These are phyloP conservation scores for Melangyna quadrimaculata DNA, from an alignment of 2,888 invertebrate genomes.

Conservation along the genomic window DNA sequence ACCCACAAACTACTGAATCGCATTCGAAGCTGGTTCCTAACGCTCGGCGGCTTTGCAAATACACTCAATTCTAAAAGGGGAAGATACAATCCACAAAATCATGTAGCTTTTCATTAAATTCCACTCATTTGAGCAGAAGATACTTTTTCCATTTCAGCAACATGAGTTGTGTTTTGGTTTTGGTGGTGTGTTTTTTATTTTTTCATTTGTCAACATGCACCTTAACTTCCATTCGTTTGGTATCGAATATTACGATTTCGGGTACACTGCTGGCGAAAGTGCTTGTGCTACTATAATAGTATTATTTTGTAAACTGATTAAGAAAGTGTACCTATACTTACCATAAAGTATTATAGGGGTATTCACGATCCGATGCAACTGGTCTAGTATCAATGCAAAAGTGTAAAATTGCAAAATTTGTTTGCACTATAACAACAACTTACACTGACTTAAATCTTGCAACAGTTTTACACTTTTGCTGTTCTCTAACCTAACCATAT, in stretches of 20 bases:
- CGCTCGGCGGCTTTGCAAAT: conserved; percentile 52
- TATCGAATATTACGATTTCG: background rate
- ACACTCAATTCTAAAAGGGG: conserved; percentile 56
- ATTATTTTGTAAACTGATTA: background rate
- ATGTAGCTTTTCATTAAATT: conserved; percentile 46
- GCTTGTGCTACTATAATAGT: background rate
- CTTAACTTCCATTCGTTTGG: background rate
- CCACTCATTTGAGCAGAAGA: conserved; percentile 50
- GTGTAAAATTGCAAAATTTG: too few relatives aligned
- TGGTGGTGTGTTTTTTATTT: background rate
- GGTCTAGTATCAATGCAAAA: too few relatives aligned
- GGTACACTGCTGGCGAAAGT: background rate
- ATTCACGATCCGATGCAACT: too few relatives aligned
- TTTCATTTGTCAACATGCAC: conserved; percentile 4
- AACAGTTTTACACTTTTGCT: too few relatives aligned
- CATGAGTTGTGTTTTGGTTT: background rate
- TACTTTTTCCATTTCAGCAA: conserved; percentile 9
- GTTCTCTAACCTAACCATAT: too few relatives aligned
- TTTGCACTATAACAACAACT: too few relatives aligned
- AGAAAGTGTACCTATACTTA: too few relatives aligned
- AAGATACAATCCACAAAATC: conserved; percentile 47
- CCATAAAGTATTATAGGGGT: too few relatives aligned
- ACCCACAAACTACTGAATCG: conserved; percentile 74
- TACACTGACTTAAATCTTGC: too few relatives aligned
- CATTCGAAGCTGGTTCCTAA: conserved; percentile 49